Evolutionary conservation across 1,140 invertebrate genomes (phyloP).

Genomic region (Orius insidiosus): DNA sequence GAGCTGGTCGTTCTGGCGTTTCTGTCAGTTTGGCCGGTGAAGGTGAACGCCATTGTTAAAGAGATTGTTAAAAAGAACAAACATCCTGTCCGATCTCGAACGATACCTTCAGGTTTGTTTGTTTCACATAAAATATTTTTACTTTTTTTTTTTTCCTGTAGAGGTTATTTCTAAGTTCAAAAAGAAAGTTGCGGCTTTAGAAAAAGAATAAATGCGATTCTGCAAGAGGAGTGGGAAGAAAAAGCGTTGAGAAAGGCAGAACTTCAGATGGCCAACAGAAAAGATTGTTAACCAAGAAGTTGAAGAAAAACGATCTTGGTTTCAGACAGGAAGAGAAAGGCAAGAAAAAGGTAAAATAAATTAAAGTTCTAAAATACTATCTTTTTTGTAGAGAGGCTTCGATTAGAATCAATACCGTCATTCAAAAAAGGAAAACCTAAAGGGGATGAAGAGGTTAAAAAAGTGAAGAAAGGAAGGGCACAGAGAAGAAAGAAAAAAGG

Average conservation of each 20-base stretch:
- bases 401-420: neutral
- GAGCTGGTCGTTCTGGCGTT: constrained; percentile 75
- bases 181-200: constrained; percentile 48
- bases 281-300: constrained; percentile 40
- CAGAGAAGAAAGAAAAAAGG: constrained; percentile 26
- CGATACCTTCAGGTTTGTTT: too few relatives aligned
- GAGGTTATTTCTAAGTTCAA: constrained; percentile 79
- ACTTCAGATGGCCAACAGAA: constrained; percentile 63
- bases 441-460: constrained; percentile 3
- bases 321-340: constrained; percentile 70
- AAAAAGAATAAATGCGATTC: constrained; percentile 61
- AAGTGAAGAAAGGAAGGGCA: constrained; percentile 23
- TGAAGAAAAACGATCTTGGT: constrained; percentile 50
- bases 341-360: constrained; percentile 56
- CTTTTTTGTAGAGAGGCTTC: constrained; percentile 11
- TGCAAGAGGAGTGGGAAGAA: constrained; percentile 72
- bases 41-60: constrained; percentile 72
- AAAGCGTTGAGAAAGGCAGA: constrained; percentile 66
- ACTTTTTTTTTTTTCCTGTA: too few relatives aligned
- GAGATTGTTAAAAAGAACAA: constrained; percentile 75
- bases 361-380: neutral
- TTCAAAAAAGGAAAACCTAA: constrained; percentile 9
- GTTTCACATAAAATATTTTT: too few relatives aligned
- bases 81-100: constrained; percentile 69
- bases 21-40: constrained; percentile 90